Evolutionary conservation across 2,113 vertebrate species (phyloP).

Genomic region (Oxygymnocypris stewartii): DNA sequence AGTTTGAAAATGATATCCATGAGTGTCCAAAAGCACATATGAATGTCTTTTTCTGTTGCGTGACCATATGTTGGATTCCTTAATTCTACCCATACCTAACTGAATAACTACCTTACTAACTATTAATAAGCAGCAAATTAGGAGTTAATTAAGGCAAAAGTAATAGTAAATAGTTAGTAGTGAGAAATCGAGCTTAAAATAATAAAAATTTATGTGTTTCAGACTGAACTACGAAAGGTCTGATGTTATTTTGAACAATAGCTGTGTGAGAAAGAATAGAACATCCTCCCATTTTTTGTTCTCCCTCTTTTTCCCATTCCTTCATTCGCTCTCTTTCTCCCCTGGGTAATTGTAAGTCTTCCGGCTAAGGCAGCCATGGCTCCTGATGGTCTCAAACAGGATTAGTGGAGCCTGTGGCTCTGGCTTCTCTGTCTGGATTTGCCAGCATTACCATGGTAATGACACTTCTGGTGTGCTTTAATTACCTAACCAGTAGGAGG

Average conservation of each 20-base stretch:
- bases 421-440: slow-evolving; percentile 71
- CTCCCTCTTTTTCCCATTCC: slow-evolving; percentile 59
- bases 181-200: no score
- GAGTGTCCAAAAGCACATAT: no score
- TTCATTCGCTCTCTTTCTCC: slow-evolving; percentile 44
- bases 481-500: slow-evolving; percentile 80
- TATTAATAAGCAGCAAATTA: no score
- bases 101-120: no score
- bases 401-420: slow-evolving; percentile 76
- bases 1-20: no score
- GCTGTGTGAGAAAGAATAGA: neutral
- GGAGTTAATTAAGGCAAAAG: no score
- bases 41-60: no score
- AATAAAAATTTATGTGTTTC: neutral
- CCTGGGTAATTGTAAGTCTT: slow-evolving; percentile 73
- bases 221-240: slow-evolving; percentile 14
- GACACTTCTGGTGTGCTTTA: slow-evolving; percentile 73
- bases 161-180: no score
- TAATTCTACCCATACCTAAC: no score
- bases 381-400: slow-evolving; percentile 75
- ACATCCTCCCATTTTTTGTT: neutral
- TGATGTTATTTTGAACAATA: slow-evolving; percentile 24
- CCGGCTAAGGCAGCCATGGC: slow-evolving; percentile 67
- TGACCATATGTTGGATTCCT: no score
- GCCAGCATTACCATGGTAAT: slow-evolving; percentile 72